Conservation (phyloP, 2,797 vertebrate species). For the Microctenopoma stevenorrisi region DNA sequence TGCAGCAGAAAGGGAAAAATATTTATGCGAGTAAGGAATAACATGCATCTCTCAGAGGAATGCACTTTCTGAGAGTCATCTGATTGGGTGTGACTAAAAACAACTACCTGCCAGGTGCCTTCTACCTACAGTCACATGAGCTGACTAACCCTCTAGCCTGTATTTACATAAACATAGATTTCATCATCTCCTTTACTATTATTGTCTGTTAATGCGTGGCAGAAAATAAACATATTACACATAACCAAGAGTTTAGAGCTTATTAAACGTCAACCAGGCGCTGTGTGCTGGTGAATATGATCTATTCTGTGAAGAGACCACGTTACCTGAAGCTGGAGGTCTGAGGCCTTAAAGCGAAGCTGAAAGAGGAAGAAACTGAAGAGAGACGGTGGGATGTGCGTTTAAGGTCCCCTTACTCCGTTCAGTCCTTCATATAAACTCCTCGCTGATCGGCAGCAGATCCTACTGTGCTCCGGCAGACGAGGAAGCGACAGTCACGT, state of each 20-base stretch:
- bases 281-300: not conserved
- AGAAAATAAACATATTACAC: no score
- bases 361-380: not conserved
- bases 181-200: not conserved
- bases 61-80: constrained; percentile 31
- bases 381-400: not conserved
- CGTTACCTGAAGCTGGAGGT: constrained; percentile 31
- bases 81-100: constrained; percentile 44
- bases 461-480: no score
- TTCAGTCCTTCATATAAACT: rapidly evolving
- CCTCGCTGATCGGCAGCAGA: rapidly evolving
- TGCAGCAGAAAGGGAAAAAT: constrained; percentile 13
- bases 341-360: rapidly evolving
- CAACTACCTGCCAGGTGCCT: constrained; percentile 42
- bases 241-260: no score
- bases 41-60: not conserved
- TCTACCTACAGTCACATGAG: constrained; percentile 54
- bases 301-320: no score
- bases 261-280: no score
- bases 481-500: constrained; percentile 86
- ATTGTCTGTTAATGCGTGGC: not conserved
- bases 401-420: no score
- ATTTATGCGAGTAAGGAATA: not conserved
- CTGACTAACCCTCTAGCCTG: not conserved
- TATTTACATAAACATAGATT: no score